Conservation (phyloP, 2,888 invertebrate species). For the Lysandra bellargus region DNA sequence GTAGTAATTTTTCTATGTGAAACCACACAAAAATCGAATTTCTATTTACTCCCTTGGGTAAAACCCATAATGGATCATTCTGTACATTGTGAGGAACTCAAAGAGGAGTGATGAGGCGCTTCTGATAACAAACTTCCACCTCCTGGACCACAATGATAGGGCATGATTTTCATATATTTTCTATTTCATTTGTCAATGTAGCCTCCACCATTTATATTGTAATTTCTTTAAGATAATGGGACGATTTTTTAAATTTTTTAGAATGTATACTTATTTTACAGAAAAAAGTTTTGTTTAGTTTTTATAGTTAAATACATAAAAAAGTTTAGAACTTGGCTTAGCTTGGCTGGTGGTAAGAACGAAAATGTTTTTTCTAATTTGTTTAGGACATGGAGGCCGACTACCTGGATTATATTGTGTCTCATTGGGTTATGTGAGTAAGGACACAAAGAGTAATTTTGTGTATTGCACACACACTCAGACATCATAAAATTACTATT, state of each 20-base stretch:
- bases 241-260: background rate
- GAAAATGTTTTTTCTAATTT: no score
- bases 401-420: no score
- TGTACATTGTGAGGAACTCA: constrained; percentile 35
- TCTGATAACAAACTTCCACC: constrained; percentile 32
- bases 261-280: no score
- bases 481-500: background rate
- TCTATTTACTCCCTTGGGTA: constrained; percentile 11
- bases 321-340: no score
- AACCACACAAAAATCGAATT: background rate
- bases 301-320: no score
- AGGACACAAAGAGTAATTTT: no score
- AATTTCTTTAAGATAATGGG: background rate
- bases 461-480: background rate
- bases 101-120: constrained; percentile 38
- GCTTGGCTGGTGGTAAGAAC: no score
- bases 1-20: background rate
- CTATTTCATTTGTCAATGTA: background rate
- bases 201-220: background rate
- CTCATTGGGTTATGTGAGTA: no score
- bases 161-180: constrained; percentile 36
- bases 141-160: constrained; percentile 35
- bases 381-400: no score
- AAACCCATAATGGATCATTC: constrained; percentile 32
- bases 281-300: no score